Evolutionary conservation across 2,797 vertebrate species (phyloP).

Genomic region (Phalloptychus januarius): DNA sequence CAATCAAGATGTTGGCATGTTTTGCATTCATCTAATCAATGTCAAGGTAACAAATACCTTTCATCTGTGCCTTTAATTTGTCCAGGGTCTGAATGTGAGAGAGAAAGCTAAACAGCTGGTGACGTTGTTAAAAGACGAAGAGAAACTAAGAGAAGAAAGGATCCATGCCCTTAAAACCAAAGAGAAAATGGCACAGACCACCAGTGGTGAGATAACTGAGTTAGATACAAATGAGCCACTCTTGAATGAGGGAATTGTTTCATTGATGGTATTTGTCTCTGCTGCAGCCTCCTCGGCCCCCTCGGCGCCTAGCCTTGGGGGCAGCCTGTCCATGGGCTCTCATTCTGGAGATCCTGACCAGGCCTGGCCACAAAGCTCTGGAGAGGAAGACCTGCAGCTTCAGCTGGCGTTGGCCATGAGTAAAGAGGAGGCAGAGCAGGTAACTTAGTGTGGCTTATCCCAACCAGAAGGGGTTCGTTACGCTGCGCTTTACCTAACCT

Average conservation of each 20-base stretch:
- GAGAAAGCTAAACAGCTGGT: conserved; percentile 95
- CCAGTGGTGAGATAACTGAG: conserved; percentile 82
- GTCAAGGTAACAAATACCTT: background rate
- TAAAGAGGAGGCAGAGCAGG: conserved; percentile 95
- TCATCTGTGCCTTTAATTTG: background rate
- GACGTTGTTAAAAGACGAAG: conserved; percentile 90
- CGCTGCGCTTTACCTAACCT: background rate
- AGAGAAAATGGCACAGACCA: conserved; percentile 94
- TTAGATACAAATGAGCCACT: conserved; percentile 5
- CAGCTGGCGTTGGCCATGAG: conserved; percentile 94
- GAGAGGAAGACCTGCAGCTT: conserved; percentile 92
- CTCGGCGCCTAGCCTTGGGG: conserved; percentile 78
- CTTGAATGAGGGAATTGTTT: conserved; percentile 12
- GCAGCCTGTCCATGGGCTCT: conserved; percentile 71
- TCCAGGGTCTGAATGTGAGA: conserved; percentile 89
- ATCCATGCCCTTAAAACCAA: conserved; percentile 95
- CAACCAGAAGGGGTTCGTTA: conserved; percentile 3
- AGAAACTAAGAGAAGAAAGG: conserved; percentile 90
- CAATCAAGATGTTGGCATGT: background rate
- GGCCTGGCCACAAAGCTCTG: conserved; percentile 92
- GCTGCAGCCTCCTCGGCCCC: conserved; percentile 83
- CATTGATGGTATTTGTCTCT: conserved; percentile 30
- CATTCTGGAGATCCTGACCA: conserved; percentile 85
- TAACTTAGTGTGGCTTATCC: conserved; percentile 58
- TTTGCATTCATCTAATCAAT: background rate